Evolutionary conservation across 2,888 invertebrate species (phyloP).

Genomic region (Prenolepis imparis): DNA sequence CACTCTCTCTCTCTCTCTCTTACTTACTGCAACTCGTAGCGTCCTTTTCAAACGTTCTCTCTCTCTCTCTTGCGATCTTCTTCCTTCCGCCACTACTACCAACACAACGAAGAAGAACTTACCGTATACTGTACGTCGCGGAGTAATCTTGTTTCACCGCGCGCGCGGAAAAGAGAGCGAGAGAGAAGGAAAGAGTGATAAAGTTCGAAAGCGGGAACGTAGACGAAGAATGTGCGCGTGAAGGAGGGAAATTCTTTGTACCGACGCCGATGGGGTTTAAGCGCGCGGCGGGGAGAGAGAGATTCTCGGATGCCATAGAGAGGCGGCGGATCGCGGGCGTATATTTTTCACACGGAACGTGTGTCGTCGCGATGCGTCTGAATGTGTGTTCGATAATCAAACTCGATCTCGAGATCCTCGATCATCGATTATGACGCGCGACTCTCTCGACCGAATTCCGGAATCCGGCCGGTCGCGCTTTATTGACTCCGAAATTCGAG

Average conservation of each 20-base stretch:
- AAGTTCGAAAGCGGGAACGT: constrained; percentile 48
- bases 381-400: background rate
- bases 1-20: constrained; percentile 47
- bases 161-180: constrained; percentile 73
- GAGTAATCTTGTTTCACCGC: constrained; percentile 81
- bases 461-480: background rate
- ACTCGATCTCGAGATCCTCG: constrained; percentile 13
- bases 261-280: too few relatives aligned
- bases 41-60: constrained; percentile 21
- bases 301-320: too few relatives aligned
- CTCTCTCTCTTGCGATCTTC: constrained; percentile 39
- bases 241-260: constrained; percentile 78
- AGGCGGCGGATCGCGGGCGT: too few relatives aligned
- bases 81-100: constrained; percentile 39
- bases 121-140: constrained; percentile 73
- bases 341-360: constrained; percentile 59
- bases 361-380: too few relatives aligned
- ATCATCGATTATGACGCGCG: background rate
- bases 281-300: constrained; percentile 1
- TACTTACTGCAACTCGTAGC: constrained; percentile 40
- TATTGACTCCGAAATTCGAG: constrained; percentile 37
- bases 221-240: constrained; percentile 69
- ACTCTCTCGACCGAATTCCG: background rate
- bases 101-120: constrained; percentile 69
- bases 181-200: constrained; percentile 70